Conservation (phyloP, 2,888 invertebrate genomes). For the Pristionchus mayeri region DNA sequence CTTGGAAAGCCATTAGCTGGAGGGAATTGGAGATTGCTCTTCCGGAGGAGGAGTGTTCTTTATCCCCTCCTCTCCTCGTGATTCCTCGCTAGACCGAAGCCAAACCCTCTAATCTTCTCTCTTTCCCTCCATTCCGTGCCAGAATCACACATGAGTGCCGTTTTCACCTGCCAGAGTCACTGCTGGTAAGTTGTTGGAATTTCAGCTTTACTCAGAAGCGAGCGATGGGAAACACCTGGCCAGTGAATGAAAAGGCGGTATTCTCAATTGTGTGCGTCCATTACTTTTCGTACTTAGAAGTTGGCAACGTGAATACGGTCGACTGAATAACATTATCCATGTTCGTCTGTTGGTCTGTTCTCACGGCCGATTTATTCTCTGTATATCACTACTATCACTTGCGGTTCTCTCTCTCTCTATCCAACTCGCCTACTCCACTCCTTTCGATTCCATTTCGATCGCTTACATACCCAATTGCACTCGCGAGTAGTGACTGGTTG, state of each 20-base stretch:
- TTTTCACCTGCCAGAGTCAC: slow-evolving; percentile 6
- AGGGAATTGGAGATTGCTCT: slow-evolving; percentile 38
- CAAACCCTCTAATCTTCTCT: slow-evolving; percentile 29
- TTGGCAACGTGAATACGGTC: neutral
- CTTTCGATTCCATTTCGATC: slow-evolving; percentile 37
- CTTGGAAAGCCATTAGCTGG: slow-evolving; percentile 17
- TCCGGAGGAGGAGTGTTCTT: slow-evolving; percentile 23
- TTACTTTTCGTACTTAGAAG: too few species aligned
- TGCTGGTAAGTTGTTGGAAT: slow-evolving; percentile 14
- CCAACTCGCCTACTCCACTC: neutral
- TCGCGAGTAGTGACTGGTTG: slow-evolving; percentile 24
- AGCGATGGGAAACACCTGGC: neutral
- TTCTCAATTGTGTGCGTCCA: neutral
- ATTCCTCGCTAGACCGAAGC: slow-evolving; percentile 3
- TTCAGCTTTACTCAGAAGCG: slow-evolving; percentile 16
- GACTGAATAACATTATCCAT: slow-evolving; percentile 12
- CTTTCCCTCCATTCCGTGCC: slow-evolving; percentile 33
- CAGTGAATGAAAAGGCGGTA: neutral
- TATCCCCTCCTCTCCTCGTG: neutral
- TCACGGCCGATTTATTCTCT: slow-evolving; percentile 14
- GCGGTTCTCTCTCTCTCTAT: slow-evolving; percentile 5
- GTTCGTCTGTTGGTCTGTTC: slow-evolving; percentile 18
- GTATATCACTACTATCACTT: slow-evolving; percentile 10
- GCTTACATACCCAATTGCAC: slow-evolving; percentile 19
- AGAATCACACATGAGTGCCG: slow-evolving; percentile 27